Evolutionary conservation across 2,888 invertebrate species (phyloP).

Genomic region (Cephus runcator): DNA sequence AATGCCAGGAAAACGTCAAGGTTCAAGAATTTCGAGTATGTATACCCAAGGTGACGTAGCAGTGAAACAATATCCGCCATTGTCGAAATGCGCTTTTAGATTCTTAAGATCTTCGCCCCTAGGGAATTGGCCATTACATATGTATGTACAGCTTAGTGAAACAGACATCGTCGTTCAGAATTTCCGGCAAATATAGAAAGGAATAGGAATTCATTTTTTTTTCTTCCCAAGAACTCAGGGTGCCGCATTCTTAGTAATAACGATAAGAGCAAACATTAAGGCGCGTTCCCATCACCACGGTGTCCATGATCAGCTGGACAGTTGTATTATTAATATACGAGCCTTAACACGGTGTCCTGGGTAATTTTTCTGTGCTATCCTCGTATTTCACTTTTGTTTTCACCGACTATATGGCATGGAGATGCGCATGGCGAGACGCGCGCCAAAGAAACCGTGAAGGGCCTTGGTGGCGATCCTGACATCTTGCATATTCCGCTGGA

Average conservation of each 20-base stretch:
- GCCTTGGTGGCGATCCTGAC: background rate
- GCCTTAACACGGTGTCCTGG: background rate
- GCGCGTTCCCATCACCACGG: background rate
- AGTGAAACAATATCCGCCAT: background rate
- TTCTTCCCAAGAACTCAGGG: background rate
- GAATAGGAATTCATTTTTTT: background rate
- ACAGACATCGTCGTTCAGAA: background rate
- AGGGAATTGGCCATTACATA: background rate
- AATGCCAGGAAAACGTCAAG: background rate
- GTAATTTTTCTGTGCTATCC: background rate
- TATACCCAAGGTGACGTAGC: background rate
- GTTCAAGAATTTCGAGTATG: background rate
- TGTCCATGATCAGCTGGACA: background rate
- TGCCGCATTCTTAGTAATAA: background rate
- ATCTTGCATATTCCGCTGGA: background rate
- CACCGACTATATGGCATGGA: constrained; percentile 47
- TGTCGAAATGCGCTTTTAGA: background rate
- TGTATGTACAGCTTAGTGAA: background rate
- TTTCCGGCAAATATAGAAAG: background rate
- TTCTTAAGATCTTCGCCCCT: background rate
- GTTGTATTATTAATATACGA: background rate
- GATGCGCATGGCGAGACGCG: constrained; percentile 27
- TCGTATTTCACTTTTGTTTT: constrained; percentile 46
- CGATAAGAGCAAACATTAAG: background rate
- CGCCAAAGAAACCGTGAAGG: constrained; percentile 41